Evolutionary conservation across 2,888 invertebrate species (phyloP).

Genomic region (Dioctria rufipes): DNA sequence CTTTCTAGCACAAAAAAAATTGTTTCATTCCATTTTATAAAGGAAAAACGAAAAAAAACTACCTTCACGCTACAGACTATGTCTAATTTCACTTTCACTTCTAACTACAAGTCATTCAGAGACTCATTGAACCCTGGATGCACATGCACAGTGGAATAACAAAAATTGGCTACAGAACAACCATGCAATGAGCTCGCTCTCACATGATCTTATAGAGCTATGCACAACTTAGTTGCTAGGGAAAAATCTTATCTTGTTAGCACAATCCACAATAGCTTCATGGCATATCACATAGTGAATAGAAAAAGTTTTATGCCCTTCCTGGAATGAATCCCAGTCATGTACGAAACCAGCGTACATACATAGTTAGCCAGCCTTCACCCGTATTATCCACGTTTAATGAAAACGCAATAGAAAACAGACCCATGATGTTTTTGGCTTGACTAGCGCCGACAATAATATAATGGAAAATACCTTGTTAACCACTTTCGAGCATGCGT

Average conservation of each 20-base stretch:
- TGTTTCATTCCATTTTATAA: constrained; percentile 20
- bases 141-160: constrained; percentile 26
- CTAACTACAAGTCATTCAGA: neutral
- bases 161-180: constrained; percentile 34
- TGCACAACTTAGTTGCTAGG: neutral
- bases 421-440: neutral
- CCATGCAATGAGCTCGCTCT: neutral
- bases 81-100: constrained; percentile 47
- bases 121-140: constrained; percentile 33
- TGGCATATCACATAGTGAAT: neutral
- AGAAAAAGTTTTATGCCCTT: constrained; percentile 18
- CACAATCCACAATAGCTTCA: neutral
- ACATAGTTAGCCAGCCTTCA: neutral
- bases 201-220: neutral
- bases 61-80: constrained; percentile 31
- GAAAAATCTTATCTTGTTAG: neutral
- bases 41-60: neutral
- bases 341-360: neutral
- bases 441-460: neutral
- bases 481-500: constrained; percentile 51
- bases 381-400: neutral
- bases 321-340: constrained; percentile 18
- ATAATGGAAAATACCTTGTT: constrained; percentile 25
- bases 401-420: constrained; percentile 20
- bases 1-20: constrained; percentile 12